Conservation (phyloP, 53 echinoderm and acorn worm genomes). For the Patiria pectinifera region DNA sequence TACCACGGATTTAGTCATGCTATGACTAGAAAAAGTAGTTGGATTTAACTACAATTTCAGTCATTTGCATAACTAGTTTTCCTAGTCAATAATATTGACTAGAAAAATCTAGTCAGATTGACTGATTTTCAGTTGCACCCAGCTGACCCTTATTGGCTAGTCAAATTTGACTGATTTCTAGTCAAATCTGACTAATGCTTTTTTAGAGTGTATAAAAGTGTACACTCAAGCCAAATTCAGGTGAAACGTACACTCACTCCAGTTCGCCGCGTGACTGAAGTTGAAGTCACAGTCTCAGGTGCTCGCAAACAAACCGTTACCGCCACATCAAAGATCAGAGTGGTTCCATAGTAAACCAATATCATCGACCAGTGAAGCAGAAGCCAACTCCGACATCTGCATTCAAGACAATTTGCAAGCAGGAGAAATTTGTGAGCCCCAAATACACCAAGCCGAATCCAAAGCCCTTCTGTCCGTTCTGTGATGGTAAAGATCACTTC, state of each 20-base stretch:
- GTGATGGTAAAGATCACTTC: not conserved
- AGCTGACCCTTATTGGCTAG: too few relatives aligned
- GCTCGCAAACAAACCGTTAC: slow-evolving; percentile 9
- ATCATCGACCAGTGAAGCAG: not conserved
- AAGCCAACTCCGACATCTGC: not conserved
- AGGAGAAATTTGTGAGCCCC: not conserved
- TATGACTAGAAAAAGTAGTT: too few relatives aligned
- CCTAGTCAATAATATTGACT: too few relatives aligned
- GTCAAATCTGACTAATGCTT: too few relatives aligned
- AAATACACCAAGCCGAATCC: not conserved
- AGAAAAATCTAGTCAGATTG: too few relatives aligned
- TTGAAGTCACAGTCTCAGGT: slow-evolving; percentile 18
- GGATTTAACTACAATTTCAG: too few relatives aligned
- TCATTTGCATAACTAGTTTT: too few relatives aligned
- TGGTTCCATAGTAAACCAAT: not conserved
- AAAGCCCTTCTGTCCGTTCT: not conserved
- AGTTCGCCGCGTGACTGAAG: slow-evolving; percentile 23
- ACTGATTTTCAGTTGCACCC: too few relatives aligned
- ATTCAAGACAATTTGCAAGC: not conserved
- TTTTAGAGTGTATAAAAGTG: not conserved
- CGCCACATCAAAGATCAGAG: slow-evolving; percentile 1
- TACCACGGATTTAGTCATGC: too few relatives aligned
- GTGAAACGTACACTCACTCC: slow-evolving; percentile 24
- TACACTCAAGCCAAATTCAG: not conserved
- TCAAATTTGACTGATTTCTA: too few relatives aligned